Percentiles rank a stretch among this genome's conserved stretches.
Evolutionary conservation across 92 coral and sea anemone genomes (phyloP).

Genomic region (Paramuricea clavata): DNA sequence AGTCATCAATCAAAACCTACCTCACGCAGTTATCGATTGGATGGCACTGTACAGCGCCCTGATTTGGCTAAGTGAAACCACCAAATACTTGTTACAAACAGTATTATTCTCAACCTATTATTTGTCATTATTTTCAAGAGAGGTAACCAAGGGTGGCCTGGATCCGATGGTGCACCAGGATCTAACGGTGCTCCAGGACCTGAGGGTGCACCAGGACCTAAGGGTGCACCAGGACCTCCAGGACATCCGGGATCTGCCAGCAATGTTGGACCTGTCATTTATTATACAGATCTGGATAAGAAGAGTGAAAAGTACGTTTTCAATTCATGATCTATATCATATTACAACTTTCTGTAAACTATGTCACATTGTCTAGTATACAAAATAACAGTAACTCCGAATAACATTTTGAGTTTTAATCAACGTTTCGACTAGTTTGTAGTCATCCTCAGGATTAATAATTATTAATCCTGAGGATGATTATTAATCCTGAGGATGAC

Average conservation of each 20-base stretch:
- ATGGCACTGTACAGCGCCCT: too few species aligned
- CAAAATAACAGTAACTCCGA: background rate
- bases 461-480: too few species aligned
- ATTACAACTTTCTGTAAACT: background rate
- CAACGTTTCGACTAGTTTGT: too few species aligned
- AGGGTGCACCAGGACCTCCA: constrained; percentile 38
- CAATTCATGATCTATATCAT: background rate
- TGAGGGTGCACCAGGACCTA: constrained; percentile 46
- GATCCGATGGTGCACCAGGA: constrained; percentile 46
- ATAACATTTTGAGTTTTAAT: too few species aligned
- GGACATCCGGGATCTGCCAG: background rate
- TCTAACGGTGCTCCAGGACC: constrained; percentile 47
- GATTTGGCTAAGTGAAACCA: too few species aligned
- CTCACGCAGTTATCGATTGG: too few species aligned
- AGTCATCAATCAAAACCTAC: too few species aligned
- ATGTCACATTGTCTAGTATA: background rate
- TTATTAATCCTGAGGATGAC: too few species aligned
- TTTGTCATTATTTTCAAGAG: background rate
- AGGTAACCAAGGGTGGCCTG: background rate
- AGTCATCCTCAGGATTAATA: too few species aligned
- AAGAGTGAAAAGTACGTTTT: constrained; percentile 37
- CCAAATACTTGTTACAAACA: too few species aligned
- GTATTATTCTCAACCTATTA: too few species aligned
- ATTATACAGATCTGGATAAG: constrained; percentile 36
- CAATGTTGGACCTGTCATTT: constrained; percentile 15